Conservation (phyloP, 2,113 vertebrate species). For the Pagrus major region DNA sequence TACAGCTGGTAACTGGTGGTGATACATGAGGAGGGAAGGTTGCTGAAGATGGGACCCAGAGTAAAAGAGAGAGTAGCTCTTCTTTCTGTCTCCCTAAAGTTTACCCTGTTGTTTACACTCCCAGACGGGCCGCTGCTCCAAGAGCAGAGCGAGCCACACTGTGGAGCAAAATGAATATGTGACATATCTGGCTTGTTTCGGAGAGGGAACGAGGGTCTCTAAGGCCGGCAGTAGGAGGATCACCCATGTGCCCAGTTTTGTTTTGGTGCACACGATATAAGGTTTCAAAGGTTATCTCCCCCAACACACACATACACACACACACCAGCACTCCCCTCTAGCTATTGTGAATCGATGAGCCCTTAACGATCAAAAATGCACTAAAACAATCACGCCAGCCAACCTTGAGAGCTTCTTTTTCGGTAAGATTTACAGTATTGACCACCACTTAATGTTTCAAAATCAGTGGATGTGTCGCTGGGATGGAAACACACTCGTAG, state of each 20-base stretch:
- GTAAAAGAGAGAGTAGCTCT: constrained; percentile 56
- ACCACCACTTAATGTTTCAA: constrained; percentile 42
- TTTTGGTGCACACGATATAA: constrained; percentile 42
- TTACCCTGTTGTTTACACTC: constrained; percentile 86
- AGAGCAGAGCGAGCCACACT: constrained; percentile 78
- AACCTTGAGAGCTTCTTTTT: constrained; percentile 45
- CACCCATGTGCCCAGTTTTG: constrained; percentile 40
- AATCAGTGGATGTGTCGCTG: constrained; percentile 24
- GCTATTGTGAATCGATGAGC: constrained; percentile 62
- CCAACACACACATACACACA: constrained; percentile 19
- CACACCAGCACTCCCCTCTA: constrained; percentile 69
- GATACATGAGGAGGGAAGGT: constrained; percentile 62
- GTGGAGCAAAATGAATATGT: constrained; percentile 86
- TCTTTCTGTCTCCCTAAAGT: constrained; percentile 73
- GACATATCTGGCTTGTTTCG: constrained; percentile 78
- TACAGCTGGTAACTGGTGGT: constrained; percentile 21
- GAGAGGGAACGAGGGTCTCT: constrained; percentile 56
- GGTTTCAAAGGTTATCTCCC: constrained; percentile 46
- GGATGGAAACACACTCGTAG: constrained; percentile 31
- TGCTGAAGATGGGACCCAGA: constrained; percentile 70
- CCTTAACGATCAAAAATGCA: constrained; percentile 78
- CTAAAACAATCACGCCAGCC: constrained; percentile 80
- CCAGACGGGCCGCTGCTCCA: constrained; percentile 81
- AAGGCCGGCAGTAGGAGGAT: constrained; percentile 52
- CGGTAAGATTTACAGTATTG: constrained; percentile 9